Percentiles rank a stretch among this genome's conserved stretches.
Evolutionary conservation across 2,888 invertebrate genomes (phyloP).

Genomic region (Tenthredo amoena): DNA sequence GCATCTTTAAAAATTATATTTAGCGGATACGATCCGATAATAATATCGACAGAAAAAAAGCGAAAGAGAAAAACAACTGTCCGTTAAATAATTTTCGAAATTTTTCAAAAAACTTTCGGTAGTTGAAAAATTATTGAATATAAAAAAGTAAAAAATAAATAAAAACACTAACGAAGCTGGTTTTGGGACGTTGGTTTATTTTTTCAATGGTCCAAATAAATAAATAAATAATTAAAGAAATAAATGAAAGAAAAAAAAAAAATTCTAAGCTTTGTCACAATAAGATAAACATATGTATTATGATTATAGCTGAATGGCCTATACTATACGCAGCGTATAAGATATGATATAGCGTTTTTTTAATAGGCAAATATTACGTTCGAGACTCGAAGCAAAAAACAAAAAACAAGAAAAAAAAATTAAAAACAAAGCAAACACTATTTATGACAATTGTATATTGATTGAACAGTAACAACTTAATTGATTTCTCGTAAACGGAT

Average conservation of each 20-base stretch:
- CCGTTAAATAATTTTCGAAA: background rate
- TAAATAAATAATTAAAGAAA: constrained; percentile 4
- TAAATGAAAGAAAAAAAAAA: background rate
- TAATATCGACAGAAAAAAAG: background rate
- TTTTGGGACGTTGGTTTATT: constrained; percentile 38
- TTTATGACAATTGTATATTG: constrained; percentile 26
- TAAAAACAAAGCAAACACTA: background rate
- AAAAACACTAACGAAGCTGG: background rate
- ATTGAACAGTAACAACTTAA: constrained; percentile 1
- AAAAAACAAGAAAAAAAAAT: background rate
- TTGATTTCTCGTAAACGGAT: background rate
- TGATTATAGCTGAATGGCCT: constrained; percentile 18
- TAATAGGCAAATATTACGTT: background rate
- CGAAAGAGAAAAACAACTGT: background rate
- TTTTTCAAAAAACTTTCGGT: background rate
- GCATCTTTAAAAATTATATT: background rate
- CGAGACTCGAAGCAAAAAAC: background rate
- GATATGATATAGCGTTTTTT: background rate
- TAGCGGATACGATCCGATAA: background rate
- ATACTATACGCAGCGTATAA: constrained; percentile 8
- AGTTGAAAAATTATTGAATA: background rate
- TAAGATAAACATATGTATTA: background rate
- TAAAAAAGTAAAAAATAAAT: background rate
- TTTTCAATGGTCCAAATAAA: constrained; percentile 43
- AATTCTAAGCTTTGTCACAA: constrained; percentile 34